These are phyloP conservation scores for Acleris laterana DNA, from an alignment of 2,888 invertebrate species.

Conservation along the genomic window DNA sequence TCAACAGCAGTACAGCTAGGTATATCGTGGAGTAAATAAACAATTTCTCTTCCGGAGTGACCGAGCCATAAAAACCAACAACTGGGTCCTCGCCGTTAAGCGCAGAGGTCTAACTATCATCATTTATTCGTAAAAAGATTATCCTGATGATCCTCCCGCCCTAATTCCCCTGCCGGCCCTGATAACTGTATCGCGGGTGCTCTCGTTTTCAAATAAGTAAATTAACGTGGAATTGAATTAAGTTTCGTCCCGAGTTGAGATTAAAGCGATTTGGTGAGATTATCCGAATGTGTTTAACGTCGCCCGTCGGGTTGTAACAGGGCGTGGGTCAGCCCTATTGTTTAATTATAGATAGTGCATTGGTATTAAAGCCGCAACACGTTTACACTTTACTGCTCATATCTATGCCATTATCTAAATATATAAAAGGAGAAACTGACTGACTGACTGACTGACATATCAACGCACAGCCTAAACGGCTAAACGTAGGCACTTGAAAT, in stretches of 20 bases:
- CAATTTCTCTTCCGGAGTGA: slow-evolving; percentile 19
- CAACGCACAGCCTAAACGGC: too few species aligned
- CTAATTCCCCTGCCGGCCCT: slow-evolving; percentile 59
- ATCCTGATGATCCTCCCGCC: slow-evolving; percentile 63
- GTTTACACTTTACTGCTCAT: slow-evolving; percentile 50
- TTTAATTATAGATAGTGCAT: slow-evolving; percentile 78
- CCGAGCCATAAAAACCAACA: slow-evolving; percentile 34
- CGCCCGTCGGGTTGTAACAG: slow-evolving; percentile 69
- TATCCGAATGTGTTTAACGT: slow-evolving; percentile 80
- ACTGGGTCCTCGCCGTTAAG: slow-evolving; percentile 25
- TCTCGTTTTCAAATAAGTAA: slow-evolving; percentile 79
- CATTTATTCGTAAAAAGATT: slow-evolving; percentile 72
- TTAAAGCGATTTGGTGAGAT: slow-evolving; percentile 79
- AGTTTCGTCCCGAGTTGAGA: slow-evolving; percentile 73
- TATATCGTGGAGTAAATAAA: background rate
- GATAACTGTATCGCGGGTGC: slow-evolving; percentile 63
- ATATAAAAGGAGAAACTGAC: too few species aligned
- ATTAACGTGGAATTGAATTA: slow-evolving; percentile 80
- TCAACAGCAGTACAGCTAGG: too few species aligned
- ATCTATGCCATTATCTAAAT: slow-evolving; percentile 20
- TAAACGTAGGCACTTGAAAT: too few species aligned
- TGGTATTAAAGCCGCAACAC: slow-evolving; percentile 54
- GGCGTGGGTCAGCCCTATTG: slow-evolving; percentile 69
- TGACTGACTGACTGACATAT: too few species aligned
- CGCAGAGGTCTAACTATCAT: slow-evolving; percentile 44